Evolutionary conservation across 2,797 vertebrate species (phyloP), one percentile per base, ranked within the genome.

Genomic region (Catostomus latipinnis): DNA sequence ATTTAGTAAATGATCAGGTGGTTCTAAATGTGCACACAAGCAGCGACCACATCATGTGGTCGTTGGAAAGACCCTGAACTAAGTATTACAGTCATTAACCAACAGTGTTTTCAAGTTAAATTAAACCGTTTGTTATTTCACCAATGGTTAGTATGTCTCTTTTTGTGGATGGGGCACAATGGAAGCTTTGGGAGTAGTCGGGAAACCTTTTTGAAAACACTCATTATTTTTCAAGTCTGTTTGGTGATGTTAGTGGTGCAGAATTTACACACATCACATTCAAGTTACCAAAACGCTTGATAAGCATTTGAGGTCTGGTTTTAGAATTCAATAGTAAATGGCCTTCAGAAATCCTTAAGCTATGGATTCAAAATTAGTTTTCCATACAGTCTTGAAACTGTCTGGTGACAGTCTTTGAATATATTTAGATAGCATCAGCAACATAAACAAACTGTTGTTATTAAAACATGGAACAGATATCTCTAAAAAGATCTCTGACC

Each of bases 51-150:
- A 49, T 53, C 13, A 49, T 45, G 66, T 63, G 61, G 34, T 34
- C 34, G 2, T 34, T 2, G 34, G 34, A 34, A 34, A 34, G 2
- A 12, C 14, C 52, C 46, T 71, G 12, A 71, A 61, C n/a, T 16
- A 48, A 79, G 71, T 65, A 70, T 82, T 73, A 70, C 46, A 70
- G 0, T 10, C 18, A 82, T 86, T 88, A 87, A 90, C 85, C 82
- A 70, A 22, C 57, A 8, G 61, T 89, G 82, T 88, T 87, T 77
- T 86, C 52, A 85, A 88, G 76, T 87, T 61, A 78, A 68, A 75
- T 68, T 69, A 71, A 76, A 69, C 34, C 34, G 0, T 14, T 66
- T 62, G 46, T 62, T 57, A 34, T 78, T 61, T 12, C 10, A 16
- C 13, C 4, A 12, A 6, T 52, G 22, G 10, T 70, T 61, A 16